Conservation (phyloP, 1,140 invertebrate genomes). For the Homalodisca vitripennis region DNA sequence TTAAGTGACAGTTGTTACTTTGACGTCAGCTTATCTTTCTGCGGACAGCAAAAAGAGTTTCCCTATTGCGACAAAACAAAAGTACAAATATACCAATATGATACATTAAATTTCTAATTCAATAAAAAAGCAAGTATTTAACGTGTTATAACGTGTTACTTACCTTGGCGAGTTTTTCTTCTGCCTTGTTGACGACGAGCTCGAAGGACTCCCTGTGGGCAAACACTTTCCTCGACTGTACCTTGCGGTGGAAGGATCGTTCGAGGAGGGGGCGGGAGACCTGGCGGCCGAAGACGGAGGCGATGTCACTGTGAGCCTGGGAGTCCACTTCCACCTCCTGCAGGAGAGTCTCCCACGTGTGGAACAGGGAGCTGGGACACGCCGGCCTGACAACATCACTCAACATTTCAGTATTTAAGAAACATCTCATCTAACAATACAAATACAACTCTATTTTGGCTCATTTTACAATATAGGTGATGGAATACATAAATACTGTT, state of each 20-base stretch:
- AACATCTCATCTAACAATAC: too few relatives aligned
- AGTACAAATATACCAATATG: too few relatives aligned
- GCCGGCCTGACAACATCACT: conserved; percentile 59
- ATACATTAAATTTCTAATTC: too few relatives aligned
- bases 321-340: conserved; percentile 93
- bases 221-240: conserved; percentile 91
- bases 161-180: conserved; percentile 84
- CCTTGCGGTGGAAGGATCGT: conserved; percentile 87
- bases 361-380: conserved; percentile 79
- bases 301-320: conserved; percentile 83
- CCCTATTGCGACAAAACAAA: too few relatives aligned
- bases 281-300: conserved; percentile 77
- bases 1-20: too few relatives aligned
- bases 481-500: too few relatives aligned
- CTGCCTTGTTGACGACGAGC: conserved; percentile 82
- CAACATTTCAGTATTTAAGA: too few relatives aligned
- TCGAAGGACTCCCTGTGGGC: conserved; percentile 90
- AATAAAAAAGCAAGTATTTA: not conserved
- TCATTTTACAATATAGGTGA: too few relatives aligned
- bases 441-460: too few relatives aligned
- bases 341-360: conserved; percentile 88
- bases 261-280: conserved; percentile 86
- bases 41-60: too few relatives aligned
- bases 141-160: conserved; percentile 37
- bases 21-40: too few relatives aligned